phyloP scores from a whole-genome alignment of 92 coral and sea anemone species.

The Diadumene lineata region DNA sequence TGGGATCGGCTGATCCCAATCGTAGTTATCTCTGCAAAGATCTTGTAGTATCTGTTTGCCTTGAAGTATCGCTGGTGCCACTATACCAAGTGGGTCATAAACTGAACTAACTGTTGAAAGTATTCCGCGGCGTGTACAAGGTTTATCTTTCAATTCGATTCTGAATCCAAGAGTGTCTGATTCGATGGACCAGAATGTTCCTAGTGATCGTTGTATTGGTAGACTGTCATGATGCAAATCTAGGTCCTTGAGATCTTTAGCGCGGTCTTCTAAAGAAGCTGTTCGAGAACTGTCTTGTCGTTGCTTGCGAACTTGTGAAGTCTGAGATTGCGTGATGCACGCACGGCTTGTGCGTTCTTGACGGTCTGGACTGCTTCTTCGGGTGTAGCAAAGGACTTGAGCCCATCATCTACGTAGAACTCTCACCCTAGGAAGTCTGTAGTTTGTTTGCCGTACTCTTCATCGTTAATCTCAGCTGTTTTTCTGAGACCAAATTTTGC shows the following conservation, averaged over 20 bases:
- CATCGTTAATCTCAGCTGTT: conserved; percentile 47
- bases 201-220: conserved; percentile 56
- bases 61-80: conserved; percentile 11
- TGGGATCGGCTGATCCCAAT: conserved; percentile 41
- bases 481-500: conserved; percentile 56
- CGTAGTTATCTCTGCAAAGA: background rate
- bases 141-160: conserved; percentile 19
- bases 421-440: conserved; percentile 31
- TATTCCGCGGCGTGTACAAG: conserved; percentile 35
- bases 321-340: conserved; percentile 34
- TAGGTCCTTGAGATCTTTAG: conserved; percentile 38
- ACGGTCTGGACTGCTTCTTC: conserved; percentile 21
- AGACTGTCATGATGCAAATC: conserved; percentile 49
- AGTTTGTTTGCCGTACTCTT: background rate
- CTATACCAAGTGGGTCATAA: conserved; percentile 33
- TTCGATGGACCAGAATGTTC: conserved; percentile 50
- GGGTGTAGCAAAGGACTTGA: conserved; percentile 29
- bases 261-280: conserved; percentile 42
- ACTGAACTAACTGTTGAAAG: conserved; percentile 21
- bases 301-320: conserved; percentile 42
- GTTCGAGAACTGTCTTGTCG: conserved; percentile 39
- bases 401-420: conserved; percentile 49
- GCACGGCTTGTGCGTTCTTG: conserved; percentile 16
- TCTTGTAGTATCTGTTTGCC: background rate
- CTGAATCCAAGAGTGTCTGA: conserved; percentile 21